A percentile compares a stretch with the other conserved stretches of the same genome.
Conservation (phyloP, 2,113 vertebrate genomes). For the Paramisgurnus dabryanus region DNA sequence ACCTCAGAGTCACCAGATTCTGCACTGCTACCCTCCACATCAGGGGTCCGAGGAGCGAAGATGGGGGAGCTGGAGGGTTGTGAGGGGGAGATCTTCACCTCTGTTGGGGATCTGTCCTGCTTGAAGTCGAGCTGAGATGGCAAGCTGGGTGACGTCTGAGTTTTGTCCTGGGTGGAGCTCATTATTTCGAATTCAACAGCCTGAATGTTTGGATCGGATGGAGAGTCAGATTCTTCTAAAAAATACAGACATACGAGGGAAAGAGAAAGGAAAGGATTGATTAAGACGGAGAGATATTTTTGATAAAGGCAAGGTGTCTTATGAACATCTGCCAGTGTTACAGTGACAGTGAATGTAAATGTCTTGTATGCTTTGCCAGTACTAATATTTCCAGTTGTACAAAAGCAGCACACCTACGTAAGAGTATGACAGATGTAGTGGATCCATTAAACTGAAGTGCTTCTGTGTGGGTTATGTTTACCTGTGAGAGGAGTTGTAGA, state of each 20-base stretch:
- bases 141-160: not conserved
- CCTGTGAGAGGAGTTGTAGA: slow-evolving; percentile 88
- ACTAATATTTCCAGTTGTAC: slow-evolving; percentile 17
- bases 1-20: slow-evolving; percentile 97
- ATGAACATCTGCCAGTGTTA: slow-evolving; percentile 34
- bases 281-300: slow-evolving; percentile 14
- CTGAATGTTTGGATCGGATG: slow-evolving; percentile 65
- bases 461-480: slow-evolving; percentile 48
- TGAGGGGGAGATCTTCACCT: slow-evolving; percentile 52
- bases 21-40: slow-evolving; percentile 85
- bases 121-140: slow-evolving; percentile 16
- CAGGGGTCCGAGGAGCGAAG: slow-evolving; percentile 62
- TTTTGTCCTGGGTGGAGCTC: slow-evolving; percentile 50
- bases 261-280: slow-evolving; percentile 17
- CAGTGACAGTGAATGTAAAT: not conserved
- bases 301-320: slow-evolving; percentile 33
- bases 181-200: slow-evolving; percentile 56
- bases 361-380: not conserved
- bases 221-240: slow-evolving; percentile 73
- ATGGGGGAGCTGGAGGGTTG: slow-evolving; percentile 7
- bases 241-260: slow-evolving; percentile 1
- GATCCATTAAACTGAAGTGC: not conserved
- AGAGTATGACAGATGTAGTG: not conserved
- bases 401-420: not conserved
- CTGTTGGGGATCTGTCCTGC: slow-evolving; percentile 40